Conservation (phyloP, 2,113 vertebrate species). For the Sorex araneus region DNA sequence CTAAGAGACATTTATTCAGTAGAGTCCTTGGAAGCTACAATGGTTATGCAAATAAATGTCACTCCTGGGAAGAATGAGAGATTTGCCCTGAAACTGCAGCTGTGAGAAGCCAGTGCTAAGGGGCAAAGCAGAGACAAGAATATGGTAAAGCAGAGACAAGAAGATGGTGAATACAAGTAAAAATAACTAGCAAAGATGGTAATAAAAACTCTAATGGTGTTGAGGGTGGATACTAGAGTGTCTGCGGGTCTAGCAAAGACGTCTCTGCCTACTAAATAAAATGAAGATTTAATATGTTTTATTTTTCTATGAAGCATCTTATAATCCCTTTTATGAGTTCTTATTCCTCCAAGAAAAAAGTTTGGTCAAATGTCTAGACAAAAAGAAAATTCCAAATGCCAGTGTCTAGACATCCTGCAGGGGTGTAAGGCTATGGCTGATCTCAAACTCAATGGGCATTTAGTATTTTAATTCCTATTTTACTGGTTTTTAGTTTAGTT, state of each 20-base stretch:
- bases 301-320: constrained; percentile 3
- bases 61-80: background rate
- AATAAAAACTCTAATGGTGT: rapidly evolving
- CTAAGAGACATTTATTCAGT: too few relatives aligned
- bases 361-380: background rate
- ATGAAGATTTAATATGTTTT: background rate
- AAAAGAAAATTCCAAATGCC: background rate
- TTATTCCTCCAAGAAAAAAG: background rate
- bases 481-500: background rate
- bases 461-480: background rate
- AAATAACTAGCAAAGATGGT: background rate
- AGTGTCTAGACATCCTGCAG: background rate
- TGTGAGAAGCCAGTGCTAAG: constrained; percentile 18
- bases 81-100: constrained; percentile 29
- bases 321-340: background rate
- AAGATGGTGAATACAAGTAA: background rate
- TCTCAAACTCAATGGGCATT: background rate
- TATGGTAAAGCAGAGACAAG: background rate
- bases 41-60: constrained; percentile 39
- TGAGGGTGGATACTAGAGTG: background rate
- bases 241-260: background rate
- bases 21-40: background rate
- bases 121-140: background rate
- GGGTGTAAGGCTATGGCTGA: background rate
- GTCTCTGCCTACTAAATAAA: background rate